A percentile compares a stretch with the other conserved stretches of the same genome.
phyloP scores from a whole-genome alignment of 2,113 vertebrate species.

The Puntigrus tetrazona region DNA sequence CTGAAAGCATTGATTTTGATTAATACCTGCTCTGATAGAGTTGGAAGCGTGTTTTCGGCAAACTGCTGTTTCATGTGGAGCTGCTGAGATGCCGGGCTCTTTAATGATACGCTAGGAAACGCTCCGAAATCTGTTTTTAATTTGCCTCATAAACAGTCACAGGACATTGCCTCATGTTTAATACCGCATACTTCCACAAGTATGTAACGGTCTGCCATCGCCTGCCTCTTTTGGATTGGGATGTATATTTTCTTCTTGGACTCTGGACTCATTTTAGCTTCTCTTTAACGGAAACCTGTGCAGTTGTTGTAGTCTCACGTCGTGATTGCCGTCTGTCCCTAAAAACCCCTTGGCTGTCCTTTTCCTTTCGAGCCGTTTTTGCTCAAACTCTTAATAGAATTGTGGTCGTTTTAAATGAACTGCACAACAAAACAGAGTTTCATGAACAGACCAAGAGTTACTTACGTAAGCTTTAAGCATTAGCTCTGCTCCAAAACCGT shows the following conservation, averaged over 20 bases:
- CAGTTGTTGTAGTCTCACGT: neutral
- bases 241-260: slow-evolving; percentile 43
- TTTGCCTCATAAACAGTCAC: slow-evolving; percentile 67
- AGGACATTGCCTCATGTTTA: slow-evolving; percentile 70
- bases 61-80: slow-evolving; percentile 25
- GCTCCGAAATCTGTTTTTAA: slow-evolving; percentile 68
- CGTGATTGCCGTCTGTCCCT: slow-evolving; percentile 18
- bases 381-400: neutral
- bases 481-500: neutral
- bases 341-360: neutral
- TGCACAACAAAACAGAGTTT: neutral
- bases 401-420: neutral
- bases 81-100: slow-evolving; percentile 50
- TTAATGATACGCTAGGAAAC: slow-evolving; percentile 53
- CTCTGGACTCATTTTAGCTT: slow-evolving; percentile 4
- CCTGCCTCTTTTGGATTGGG: slow-evolving; percentile 28
- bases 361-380: neutral
- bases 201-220: slow-evolving; percentile 64
- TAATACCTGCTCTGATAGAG: slow-evolving; percentile 17
- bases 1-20: slow-evolving; percentile 23
- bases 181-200: slow-evolving; percentile 68
- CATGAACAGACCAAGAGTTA: neutral
- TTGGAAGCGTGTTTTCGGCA: slow-evolving; percentile 35
- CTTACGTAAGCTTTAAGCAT: neutral
- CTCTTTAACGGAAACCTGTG: slow-evolving; percentile 40